Evolutionary conservation across 2,797 vertebrate species (phyloP).

Genomic region (Crax fasciolata): DNA sequence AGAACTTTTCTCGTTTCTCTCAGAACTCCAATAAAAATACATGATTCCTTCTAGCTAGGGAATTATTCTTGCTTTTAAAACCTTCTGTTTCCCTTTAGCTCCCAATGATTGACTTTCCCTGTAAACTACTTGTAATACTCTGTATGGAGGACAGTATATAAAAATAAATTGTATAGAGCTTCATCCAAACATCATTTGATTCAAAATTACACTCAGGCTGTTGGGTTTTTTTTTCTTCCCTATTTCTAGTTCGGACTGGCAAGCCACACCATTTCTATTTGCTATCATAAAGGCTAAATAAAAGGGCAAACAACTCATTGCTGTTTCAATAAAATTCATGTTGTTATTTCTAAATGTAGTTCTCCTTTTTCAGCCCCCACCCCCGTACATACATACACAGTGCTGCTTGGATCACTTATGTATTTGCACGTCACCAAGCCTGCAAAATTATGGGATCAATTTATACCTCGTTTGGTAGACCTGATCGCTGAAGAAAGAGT

Average conservation of each 20-base stretch:
- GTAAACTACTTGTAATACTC: constrained; percentile 60
- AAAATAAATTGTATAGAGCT: constrained; percentile 65
- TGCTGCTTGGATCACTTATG: not conserved
- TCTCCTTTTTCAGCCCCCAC: constrained; percentile 14
- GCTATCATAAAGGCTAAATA: constrained; percentile 63
- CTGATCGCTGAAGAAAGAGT: not conserved
- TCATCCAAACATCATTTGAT: constrained; percentile 67
- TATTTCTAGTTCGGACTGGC: constrained; percentile 33
- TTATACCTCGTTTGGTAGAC: constrained; percentile 16
- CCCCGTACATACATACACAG: not conserved
- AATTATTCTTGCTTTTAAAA: constrained; percentile 54
- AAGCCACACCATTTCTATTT: constrained; percentile 56
- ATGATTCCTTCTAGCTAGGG: not conserved
- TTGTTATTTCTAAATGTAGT: constrained; percentile 46
- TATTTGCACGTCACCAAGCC: constrained; percentile 27
- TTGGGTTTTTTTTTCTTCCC: not conserved
- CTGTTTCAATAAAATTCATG: constrained; percentile 55
- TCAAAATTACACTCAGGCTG: constrained; percentile 61
- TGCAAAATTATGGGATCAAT: constrained; percentile 14
- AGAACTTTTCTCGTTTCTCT: constrained; percentile 14
- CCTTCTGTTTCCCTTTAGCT: constrained; percentile 37
- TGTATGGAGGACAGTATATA: constrained; percentile 58
- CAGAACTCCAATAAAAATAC: not conserved
- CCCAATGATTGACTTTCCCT: constrained; percentile 59
- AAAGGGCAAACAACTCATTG: constrained; percentile 59